A percentile compares a stretch with the other conserved stretches of the same genome.
These are phyloP conservation scores for Polypterus senegalus DNA, from an alignment of 2,113 vertebrate genomes.

Conservation along the genomic window DNA sequence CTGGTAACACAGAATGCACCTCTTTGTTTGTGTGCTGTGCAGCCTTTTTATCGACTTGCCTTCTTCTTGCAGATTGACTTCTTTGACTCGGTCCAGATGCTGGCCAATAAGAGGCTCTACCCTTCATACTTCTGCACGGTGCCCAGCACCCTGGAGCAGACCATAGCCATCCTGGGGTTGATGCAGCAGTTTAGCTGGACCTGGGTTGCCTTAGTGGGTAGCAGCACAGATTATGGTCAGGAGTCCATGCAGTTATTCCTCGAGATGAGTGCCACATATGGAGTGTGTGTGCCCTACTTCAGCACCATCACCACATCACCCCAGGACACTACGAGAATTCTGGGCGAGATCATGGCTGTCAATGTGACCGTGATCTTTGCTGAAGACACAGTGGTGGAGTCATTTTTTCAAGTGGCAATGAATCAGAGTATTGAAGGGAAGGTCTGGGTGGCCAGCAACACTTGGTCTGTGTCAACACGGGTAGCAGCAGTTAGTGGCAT, in stretches of 20 bases:
- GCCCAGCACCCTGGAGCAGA: conserved; percentile 5
- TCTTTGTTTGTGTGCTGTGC: background rate
- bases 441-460: conserved; percentile 6
- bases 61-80: conserved; percentile 5
- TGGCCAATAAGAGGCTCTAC: conserved; percentile 4
- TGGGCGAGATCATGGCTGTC: background rate
- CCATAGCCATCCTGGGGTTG: background rate
- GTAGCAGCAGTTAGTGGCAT: background rate
- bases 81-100: conserved; percentile 2
- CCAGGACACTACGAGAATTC: too few relatives aligned
- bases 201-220: conserved; percentile 5
- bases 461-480: background rate
- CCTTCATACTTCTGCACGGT: conserved; percentile 10
- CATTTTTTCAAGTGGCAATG: background rate
- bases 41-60: too few relatives aligned
- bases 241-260: background rate
- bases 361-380: conserved; percentile 6
- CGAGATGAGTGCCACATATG: background rate
- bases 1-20: background rate
- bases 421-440: background rate
- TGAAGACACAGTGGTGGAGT: background rate
- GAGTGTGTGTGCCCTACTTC: too few relatives aligned
- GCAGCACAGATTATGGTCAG: background rate
- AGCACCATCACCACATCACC: too few relatives aligned
- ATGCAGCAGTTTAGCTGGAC: conserved; percentile 9